phyloP scores from a whole-genome alignment of 2,797 vertebrate species.

The Numenius phaeopus region DNA sequence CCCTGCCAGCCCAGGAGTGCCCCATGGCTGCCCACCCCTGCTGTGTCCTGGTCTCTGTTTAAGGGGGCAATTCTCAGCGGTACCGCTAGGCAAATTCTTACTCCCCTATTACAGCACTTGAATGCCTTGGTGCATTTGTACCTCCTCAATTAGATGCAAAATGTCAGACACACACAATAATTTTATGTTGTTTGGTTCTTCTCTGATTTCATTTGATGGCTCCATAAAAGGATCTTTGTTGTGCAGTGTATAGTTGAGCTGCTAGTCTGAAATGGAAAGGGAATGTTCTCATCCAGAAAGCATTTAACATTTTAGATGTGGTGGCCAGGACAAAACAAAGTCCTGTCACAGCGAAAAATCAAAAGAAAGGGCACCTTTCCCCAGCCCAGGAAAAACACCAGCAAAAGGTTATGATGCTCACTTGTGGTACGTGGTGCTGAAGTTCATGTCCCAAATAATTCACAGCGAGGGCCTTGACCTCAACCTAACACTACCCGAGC shows the following conservation, averaged over 20 bases:
- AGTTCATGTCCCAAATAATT: background rate
- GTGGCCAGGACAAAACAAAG: background rate
- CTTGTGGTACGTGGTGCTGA: background rate
- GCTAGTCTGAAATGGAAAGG: background rate
- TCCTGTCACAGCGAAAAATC: background rate
- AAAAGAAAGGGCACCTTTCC: background rate
- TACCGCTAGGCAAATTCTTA: background rate
- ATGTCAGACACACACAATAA: background rate
- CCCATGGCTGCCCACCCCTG: background rate
- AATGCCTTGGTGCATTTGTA: background rate
- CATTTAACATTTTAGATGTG: background rate
- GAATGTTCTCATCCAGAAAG: background rate
- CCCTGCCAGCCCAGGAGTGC: background rate
- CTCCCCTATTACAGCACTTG: background rate
- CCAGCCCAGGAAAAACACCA: background rate
- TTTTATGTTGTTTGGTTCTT: background rate
- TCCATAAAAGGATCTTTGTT: background rate
- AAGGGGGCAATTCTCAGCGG: background rate
- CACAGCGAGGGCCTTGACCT: background rate
- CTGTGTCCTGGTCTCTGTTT: background rate
- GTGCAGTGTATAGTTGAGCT: background rate
- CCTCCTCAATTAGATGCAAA: background rate
- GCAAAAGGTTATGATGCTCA: background rate
- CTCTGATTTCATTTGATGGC: background rate
- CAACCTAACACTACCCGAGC: fast-evolving